A percentile compares a stretch with the other conserved stretches of the same genome.
Conservation (phyloP, 2,888 invertebrate genomes). For the Cynaeus angustus region DNA sequence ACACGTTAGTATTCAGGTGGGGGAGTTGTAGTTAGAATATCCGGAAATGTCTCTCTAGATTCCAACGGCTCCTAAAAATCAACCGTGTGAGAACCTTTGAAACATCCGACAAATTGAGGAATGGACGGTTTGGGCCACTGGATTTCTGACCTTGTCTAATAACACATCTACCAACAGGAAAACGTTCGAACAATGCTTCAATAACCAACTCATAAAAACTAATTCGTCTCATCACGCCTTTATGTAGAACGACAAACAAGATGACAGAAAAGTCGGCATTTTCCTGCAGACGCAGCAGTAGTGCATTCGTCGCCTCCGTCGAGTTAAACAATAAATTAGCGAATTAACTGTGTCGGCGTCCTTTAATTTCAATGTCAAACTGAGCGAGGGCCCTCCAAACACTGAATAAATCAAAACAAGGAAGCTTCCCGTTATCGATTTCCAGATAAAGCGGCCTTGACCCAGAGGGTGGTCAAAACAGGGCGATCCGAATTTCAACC, state of each 20-base stretch:
- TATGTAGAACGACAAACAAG: constrained; percentile 14
- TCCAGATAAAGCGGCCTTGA: constrained; percentile 51
- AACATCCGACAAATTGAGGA: constrained; percentile 13
- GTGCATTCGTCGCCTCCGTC: not conserved
- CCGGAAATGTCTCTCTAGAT: constrained; percentile 59
- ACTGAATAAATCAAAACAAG: constrained; percentile 49
- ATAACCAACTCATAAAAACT: constrained; percentile 53
- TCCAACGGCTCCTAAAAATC: constrained; percentile 50
- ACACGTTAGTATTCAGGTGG: constrained; percentile 59
- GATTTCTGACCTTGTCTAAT: constrained; percentile 60
- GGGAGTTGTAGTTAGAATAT: constrained; percentile 58
- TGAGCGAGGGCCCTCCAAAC: constrained; percentile 12
- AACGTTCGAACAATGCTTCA: constrained; percentile 58
- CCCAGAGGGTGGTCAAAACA: constrained; percentile 44
- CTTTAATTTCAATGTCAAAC: not conserved
- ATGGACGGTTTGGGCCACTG: constrained; percentile 56
- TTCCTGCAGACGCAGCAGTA: no score
- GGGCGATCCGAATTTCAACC: constrained; percentile 16
- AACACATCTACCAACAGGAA: constrained; percentile 57
- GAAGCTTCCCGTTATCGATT: constrained; percentile 50
- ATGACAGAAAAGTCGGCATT: not conserved
- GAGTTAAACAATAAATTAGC: not conserved
- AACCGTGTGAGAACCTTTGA: constrained; percentile 19
- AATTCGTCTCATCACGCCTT: constrained; percentile 45
- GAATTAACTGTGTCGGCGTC: constrained; percentile 3